A percentile compares a stretch with the other conserved stretches of the same genome.
These are phyloP conservation scores for Tonatia bakeri DNA, from an alignment of 2,113 vertebrate genomes.

Conservation along the genomic window DNA sequence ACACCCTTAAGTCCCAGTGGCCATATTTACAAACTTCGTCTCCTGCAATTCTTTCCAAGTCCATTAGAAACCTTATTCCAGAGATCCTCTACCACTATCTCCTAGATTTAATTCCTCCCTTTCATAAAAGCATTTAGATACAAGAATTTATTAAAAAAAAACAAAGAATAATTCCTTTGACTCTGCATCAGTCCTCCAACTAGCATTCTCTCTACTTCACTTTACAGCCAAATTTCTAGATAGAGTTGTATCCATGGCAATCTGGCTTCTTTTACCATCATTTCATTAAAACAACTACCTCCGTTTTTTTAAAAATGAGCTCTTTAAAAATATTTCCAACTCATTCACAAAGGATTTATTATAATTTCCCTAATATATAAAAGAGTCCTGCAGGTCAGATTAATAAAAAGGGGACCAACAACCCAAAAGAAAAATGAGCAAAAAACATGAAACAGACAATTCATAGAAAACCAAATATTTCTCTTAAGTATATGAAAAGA, in stretches of 20 bases:
- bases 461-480: slow-evolving; percentile 15
- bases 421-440: neutral
- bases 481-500: neutral
- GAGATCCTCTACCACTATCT: neutral
- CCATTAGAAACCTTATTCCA: neutral
- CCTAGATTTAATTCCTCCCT: neutral
- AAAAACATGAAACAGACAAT: neutral
- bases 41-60: neutral
- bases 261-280: slow-evolving; percentile 14
- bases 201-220: neutral
- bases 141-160: neutral
- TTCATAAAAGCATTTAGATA: neutral
- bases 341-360: slow-evolving; percentile 23
- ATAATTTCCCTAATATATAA: neutral
- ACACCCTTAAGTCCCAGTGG: neutral
- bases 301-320: neutral
- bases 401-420: neutral
- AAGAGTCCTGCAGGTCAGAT: neutral
- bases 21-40: neutral
- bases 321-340: slow-evolving; percentile 19
- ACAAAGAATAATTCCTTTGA: neutral
- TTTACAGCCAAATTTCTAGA: slow-evolving; percentile 34
- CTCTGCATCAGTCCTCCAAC: neutral
- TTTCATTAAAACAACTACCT: slow-evolving; percentile 13
- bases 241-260: slow-evolving; percentile 43